A percentile compares a stretch with the other conserved stretches of the same genome.
Evolutionary conservation across 2,888 invertebrate genomes (phyloP).

Genomic region (Girardia tigrina): DNA sequence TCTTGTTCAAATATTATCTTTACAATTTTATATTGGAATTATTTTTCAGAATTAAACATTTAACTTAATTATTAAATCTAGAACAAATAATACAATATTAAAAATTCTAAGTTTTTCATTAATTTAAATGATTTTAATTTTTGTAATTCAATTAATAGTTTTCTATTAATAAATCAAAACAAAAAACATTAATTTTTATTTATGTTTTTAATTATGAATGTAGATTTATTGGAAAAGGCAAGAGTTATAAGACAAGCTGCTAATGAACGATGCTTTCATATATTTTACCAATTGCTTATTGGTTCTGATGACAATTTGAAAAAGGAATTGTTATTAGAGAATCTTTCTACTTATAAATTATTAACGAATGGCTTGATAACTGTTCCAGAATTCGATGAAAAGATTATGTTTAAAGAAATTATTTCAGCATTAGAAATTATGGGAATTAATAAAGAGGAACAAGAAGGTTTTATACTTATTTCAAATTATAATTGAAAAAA

Average conservation of each 20-base stretch:
- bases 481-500: not conserved
- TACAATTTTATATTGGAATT: too few relatives aligned
- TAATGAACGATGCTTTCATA: slow-evolving; percentile 93
- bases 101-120: too few relatives aligned
- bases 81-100: too few relatives aligned
- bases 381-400: slow-evolving; percentile 44
- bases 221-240: slow-evolving; percentile 85
- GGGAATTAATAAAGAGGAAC: slow-evolving; percentile 89
- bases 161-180: too few relatives aligned
- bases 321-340: slow-evolving; percentile 58
- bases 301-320: slow-evolving; percentile 17
- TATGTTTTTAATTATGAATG: not conserved
- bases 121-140: too few relatives aligned
- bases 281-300: slow-evolving; percentile 86
- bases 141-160: too few relatives aligned
- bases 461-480: slow-evolving; percentile 54
- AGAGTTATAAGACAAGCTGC: slow-evolving; percentile 93
- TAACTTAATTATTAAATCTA: too few relatives aligned
- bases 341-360: slow-evolving; percentile 77
- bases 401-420: slow-evolving; percentile 84
- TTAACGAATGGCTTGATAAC: slow-evolving; percentile 68
- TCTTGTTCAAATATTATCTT: too few relatives aligned
- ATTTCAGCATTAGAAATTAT: slow-evolving; percentile 96
- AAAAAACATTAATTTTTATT: not conserved
- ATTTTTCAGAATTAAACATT: too few relatives aligned